Evolutionary conservation across 2,113 vertebrate species (phyloP).

Genomic region (Nothoprocta perdicaria): DNA sequence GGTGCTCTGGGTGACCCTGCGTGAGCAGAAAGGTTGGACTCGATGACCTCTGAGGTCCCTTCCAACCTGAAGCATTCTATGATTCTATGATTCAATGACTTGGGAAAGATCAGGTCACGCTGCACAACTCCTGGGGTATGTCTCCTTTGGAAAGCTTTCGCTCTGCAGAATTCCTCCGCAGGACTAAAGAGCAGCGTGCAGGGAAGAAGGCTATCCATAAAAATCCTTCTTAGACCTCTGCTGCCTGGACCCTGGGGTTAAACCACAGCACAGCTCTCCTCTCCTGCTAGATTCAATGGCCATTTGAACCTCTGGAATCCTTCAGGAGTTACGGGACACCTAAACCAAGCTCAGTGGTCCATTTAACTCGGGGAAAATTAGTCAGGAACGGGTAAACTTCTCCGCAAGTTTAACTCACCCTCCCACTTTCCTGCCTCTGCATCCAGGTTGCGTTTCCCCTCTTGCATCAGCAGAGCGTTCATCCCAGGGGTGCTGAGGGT

Average conservation of each 20-base stretch:
- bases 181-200: not conserved
- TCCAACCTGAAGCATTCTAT: too few relatives aligned
- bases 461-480: too few relatives aligned
- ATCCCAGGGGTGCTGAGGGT: too few relatives aligned
- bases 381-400: not conserved
- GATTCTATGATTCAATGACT: too few relatives aligned
- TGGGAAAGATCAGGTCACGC: too few relatives aligned
- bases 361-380: not conserved
- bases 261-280: not conserved
- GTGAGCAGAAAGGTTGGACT: too few relatives aligned
- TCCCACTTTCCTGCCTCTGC: not conserved
- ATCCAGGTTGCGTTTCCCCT: not conserved
- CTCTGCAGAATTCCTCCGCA: accelerated
- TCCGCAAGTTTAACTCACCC: not conserved
- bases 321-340: too few relatives aligned
- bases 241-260: not conserved
- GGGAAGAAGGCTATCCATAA: not conserved
- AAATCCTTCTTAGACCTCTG: not conserved
- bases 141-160: too few relatives aligned
- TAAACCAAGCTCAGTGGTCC: not conserved
- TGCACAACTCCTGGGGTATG: not conserved
- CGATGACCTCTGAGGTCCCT: too few relatives aligned
- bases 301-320: too few relatives aligned
- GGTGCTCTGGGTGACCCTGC: too few relatives aligned
- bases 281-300: not conserved